These are phyloP conservation scores for Drosophila biarmipes DNA, from an alignment of 1,140 invertebrate genomes.

Conservation along the genomic window DNA sequence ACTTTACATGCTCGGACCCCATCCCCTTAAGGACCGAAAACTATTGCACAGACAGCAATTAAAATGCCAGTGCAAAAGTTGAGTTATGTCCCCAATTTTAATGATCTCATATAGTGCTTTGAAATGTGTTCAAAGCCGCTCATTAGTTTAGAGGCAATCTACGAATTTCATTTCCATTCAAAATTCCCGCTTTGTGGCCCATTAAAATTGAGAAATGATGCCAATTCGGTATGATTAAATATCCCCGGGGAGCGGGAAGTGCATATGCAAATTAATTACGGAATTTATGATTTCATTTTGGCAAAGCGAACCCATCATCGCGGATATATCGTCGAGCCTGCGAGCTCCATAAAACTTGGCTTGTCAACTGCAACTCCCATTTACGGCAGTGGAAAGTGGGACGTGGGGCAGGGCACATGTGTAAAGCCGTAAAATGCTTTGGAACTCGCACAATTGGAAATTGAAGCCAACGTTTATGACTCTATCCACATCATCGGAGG, in stretches of 20 bases:
- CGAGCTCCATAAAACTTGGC: constrained; percentile 57
- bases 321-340: constrained; percentile 46
- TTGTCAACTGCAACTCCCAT: constrained; percentile 49
- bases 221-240: constrained; percentile 68
- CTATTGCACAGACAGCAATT: constrained; percentile 41
- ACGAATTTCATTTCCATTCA: constrained; percentile 61
- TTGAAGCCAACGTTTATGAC: constrained; percentile 74
- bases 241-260: constrained; percentile 11
- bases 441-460: constrained; percentile 56
- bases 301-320: constrained; percentile 33
- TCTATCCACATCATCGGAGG: constrained; percentile 61
- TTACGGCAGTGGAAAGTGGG: constrained; percentile 1
- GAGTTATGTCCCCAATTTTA: constrained; percentile 55
- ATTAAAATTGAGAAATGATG: constrained; percentile 78
- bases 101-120: constrained; percentile 48
- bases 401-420: constrained; percentile 60
- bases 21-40: constrained; percentile 3
- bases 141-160: constrained; percentile 57
- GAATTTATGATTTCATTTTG: constrained; percentile 78
- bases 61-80: constrained; percentile 49
- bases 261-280: constrained; percentile 78
- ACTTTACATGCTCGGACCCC: background rate
- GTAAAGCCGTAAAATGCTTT: constrained; percentile 73
- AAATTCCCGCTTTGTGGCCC: constrained; percentile 34
- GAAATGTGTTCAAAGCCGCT: constrained; percentile 36